Percentiles rank a stretch among this genome's conserved stretches.
phyloP scores from a whole-genome alignment of 2,888 invertebrate genomes.

The Eristalis pertinax region DNA sequence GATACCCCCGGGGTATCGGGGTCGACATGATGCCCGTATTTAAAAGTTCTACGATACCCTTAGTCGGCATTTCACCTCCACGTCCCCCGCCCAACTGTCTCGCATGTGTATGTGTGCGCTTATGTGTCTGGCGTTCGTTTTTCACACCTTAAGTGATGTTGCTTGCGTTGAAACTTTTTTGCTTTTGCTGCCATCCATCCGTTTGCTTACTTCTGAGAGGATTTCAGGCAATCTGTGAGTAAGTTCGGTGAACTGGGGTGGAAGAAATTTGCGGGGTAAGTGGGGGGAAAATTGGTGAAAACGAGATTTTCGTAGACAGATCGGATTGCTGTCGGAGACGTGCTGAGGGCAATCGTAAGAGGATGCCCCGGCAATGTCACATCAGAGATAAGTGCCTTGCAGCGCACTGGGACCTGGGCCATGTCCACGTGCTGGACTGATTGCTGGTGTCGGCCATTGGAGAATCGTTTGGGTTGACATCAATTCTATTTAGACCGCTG shows the following conservation, averaged over 20 bases:
- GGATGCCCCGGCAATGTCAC: background rate
- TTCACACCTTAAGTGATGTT: background rate
- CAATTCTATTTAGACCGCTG: no score
- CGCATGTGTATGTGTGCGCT: background rate
- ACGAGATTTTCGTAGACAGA: background rate
- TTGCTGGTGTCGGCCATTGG: background rate
- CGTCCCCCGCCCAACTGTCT: background rate
- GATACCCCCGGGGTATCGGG: slow-evolving; percentile 47
- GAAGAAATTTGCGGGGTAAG: background rate
- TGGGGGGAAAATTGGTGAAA: background rate
- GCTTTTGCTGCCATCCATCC: background rate
- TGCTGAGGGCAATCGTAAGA: background rate
- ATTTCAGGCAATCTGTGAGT: slow-evolving; percentile 40
- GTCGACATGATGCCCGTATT: slow-evolving; percentile 40
- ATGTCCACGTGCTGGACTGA: background rate
- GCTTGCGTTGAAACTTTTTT: background rate
- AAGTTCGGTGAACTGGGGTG: slow-evolving; percentile 20
- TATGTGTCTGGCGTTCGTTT: background rate
- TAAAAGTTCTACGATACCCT: slow-evolving; percentile 38
- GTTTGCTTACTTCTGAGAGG: slow-evolving; percentile 47
- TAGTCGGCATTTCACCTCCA: slow-evolving; percentile 37
- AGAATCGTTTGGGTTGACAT: no score
- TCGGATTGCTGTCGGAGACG: background rate
- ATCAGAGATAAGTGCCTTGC: background rate
- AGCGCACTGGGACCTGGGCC: background rate